Percentiles rank a stretch among this genome's conserved stretches.
Evolutionary conservation across 1,140 invertebrate genomes (phyloP).

Genomic region (Phymastichus coffea): DNA sequence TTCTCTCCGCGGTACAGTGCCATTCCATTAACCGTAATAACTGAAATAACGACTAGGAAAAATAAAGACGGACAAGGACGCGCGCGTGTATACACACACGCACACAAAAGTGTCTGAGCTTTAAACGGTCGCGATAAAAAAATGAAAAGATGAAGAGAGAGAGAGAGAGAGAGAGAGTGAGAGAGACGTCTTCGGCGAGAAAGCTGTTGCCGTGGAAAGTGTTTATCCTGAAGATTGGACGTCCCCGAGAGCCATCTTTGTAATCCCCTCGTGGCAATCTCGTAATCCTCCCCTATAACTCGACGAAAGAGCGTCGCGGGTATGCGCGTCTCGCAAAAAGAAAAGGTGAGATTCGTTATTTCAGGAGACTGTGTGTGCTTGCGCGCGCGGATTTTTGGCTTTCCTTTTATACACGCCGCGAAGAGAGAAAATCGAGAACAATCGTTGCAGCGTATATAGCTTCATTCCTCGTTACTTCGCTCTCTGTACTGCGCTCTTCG

Average conservation of each 20-base stretch:
- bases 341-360: background rate
- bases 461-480: background rate
- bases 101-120: slow-evolving; percentile 13
- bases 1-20: too few species aligned
- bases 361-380: background rate
- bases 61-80: background rate
- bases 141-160: slow-evolving; percentile 12
- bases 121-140: slow-evolving; percentile 24
- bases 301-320: background rate
- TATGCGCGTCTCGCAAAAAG: background rate
- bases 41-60: slow-evolving; percentile 19
- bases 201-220: too few species aligned
- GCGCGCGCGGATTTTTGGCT: background rate
- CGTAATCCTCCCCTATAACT: slow-evolving; percentile 56
- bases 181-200: slow-evolving; percentile 1
- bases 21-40: slow-evolving; percentile 23
- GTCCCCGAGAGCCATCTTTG: slow-evolving; percentile 52
- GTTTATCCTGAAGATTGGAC: slow-evolving; percentile 58
- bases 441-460: background rate
- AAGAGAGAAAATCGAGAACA: background rate
- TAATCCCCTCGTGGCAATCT: slow-evolving; percentile 56
- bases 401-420: background rate
- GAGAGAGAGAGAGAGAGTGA: background rate
- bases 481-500: background rate
- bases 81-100: background rate